Evolutionary conservation across 1,140 invertebrate genomes (phyloP), one percentile per base, ranked within the genome.

Genomic region (Calliphora vicina): DNA sequence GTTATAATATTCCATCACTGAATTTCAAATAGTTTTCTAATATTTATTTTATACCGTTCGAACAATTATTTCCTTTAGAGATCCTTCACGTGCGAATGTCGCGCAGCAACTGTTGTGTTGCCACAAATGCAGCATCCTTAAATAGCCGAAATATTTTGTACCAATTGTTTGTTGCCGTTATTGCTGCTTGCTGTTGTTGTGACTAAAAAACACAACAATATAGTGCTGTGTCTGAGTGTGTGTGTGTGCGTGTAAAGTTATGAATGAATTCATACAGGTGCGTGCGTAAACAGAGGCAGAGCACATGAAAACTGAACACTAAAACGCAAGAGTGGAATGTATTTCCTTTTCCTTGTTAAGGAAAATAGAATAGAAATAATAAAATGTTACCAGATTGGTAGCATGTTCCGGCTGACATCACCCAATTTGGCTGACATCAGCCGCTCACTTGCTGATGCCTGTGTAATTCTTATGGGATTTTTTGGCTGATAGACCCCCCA

Each of bases 111-210:
- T 89, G 88, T 87, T 84, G 84, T 85, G 84, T 87, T 88, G 86
- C 83, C 84, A 85, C 85, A 84, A 87, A 86, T 86, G 88, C 87
- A 89, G 85, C 88, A 89, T 89, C 88, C 88, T 89, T 89, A 89
- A 89, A 89, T 89, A 89, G 43, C 76, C 71, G 78, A 84, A 83
- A 83, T 73, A 85, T 84, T 73, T 83, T 76, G 12, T 82, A 73
- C 45, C 20, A 35, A 45, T 45, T 45, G 81, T 71, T 82, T 78
- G 81, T 20, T 29, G n/a, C 17, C 43, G 42, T 83, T 57, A 29
- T n/a, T 25, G n/a, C 10, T 43, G 35, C 35, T 43, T n/a, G 23
- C 61, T 17, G 35, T 35, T 35, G 35, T 35, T 35, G n/a, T n/a
- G n/a, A 35, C 35, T 35, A 57, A 35, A 35, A 57, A 13, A 57